Evolutionary conservation across 2,113 vertebrate species (phyloP).

Genomic region (Pituophis catenifer): DNA sequence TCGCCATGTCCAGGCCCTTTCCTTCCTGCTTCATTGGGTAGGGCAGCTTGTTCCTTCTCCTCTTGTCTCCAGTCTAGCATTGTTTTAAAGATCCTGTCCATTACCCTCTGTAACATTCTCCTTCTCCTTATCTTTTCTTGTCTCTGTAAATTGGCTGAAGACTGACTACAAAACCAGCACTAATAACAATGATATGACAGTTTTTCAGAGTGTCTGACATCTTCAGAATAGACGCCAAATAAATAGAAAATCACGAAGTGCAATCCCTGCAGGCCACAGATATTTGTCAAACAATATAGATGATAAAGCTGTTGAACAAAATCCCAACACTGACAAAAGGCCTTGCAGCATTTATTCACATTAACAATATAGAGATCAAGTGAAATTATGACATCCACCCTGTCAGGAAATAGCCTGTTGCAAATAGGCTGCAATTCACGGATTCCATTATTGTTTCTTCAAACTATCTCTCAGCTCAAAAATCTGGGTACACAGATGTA

Average conservation of each 20-base stretch:
- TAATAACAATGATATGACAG: not conserved
- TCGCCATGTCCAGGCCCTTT: not conserved
- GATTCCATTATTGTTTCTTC: not conserved
- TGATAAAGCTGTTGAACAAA: not conserved
- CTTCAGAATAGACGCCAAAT: not conserved
- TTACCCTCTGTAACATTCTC: not conserved
- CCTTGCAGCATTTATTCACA: not conserved
- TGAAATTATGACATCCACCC: not conserved
- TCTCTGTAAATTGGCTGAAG: not conserved
- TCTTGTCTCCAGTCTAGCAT: not conserved
- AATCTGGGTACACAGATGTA: not conserved
- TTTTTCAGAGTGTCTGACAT: not conserved
- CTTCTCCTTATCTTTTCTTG: not conserved
- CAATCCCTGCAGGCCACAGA: not conserved
- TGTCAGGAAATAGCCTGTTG: not conserved
- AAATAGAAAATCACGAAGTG: not conserved
- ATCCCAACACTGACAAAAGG: not conserved
- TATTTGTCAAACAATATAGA: not conserved
- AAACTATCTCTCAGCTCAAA: not conserved
- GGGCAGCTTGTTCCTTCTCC: not conserved
- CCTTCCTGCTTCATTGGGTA: not conserved
- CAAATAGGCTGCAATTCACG: not conserved
- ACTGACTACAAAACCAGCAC: not conserved
- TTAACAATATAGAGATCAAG: not conserved
- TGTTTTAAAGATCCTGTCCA: not conserved